These are phyloP conservation scores for Turritopsis dohrnii DNA, from an alignment of 30 jellyfish, hydroid and myxozoan species.

Conservation along the genomic window DNA sequence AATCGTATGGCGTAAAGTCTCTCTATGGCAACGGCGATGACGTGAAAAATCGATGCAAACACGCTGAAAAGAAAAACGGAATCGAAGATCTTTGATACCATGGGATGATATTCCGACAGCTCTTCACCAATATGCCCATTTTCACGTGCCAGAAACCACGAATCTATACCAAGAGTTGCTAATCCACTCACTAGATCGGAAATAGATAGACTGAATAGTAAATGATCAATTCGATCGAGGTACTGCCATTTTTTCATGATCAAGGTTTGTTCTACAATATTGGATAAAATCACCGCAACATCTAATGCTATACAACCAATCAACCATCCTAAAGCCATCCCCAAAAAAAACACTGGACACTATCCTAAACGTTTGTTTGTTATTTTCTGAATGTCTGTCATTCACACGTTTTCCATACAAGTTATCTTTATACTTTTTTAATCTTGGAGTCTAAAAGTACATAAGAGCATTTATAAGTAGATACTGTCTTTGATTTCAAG, in stretches of 20 bases:
- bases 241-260: slow-evolving; percentile 22
- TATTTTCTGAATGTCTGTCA: no score
- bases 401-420: no score
- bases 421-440: no score
- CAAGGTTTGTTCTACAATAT: slow-evolving; percentile 18
- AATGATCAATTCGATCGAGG: slow-evolving; percentile 35
- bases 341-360: no score
- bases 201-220: slow-evolving; percentile 31
- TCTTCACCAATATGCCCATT: background rate
- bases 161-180: slow-evolving; percentile 34
- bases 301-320: slow-evolving; percentile 26
- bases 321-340: slow-evolving; percentile 20
- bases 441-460: no score
- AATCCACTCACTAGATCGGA: slow-evolving; percentile 36
- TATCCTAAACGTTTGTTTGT: no score
- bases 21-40: slow-evolving; percentile 38
- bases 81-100: slow-evolving; percentile 17
- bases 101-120: background rate
- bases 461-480: no score
- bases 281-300: slow-evolving; percentile 31
- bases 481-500: background rate
- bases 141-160: slow-evolving; percentile 33
- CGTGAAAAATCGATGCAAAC: slow-evolving; percentile 40
- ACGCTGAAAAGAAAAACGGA: slow-evolving; percentile 36
- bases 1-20: slow-evolving; percentile 30